Percentiles rank a stretch among this genome's conserved stretches.
phyloP scores from a whole-genome alignment of 2,888 invertebrate genomes.

The Melanargia galathea region DNA sequence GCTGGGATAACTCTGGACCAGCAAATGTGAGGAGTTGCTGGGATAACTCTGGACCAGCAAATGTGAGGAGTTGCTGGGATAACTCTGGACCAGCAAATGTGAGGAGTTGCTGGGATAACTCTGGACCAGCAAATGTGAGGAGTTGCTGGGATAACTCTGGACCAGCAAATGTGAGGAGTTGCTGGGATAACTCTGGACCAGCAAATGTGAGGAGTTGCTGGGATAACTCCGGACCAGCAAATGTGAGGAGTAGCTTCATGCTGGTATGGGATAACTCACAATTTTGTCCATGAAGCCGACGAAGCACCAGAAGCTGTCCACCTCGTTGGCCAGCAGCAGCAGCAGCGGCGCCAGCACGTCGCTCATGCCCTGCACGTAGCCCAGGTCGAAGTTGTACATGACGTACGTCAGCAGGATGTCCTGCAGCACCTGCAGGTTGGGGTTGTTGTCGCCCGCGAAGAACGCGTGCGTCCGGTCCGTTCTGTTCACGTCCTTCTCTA shows the following conservation, averaged over 20 bases:
- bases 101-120: constrained; percentile 69
- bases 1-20: constrained; percentile 59
- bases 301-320: constrained; percentile 99
- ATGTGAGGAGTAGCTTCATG: too few species aligned
- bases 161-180: too few species aligned
- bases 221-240: constrained; percentile 59
- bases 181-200: constrained; percentile 59
- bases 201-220: too few species aligned
- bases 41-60: constrained; percentile 59
- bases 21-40: too few species aligned
- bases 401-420: constrained; percentile 99
- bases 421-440: constrained; percentile 90
- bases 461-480: constrained; percentile 96
- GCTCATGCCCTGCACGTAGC: constrained; percentile 98
- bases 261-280: constrained; percentile 80
- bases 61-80: too few species aligned
- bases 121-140: too few species aligned
- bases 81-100: constrained; percentile 65
- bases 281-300: constrained; percentile 98
- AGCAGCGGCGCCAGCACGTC: constrained; percentile 97
- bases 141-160: constrained; percentile 65
- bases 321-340: constrained; percentile 94
- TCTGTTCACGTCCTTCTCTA: constrained; percentile 98
- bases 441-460: constrained; percentile 96
- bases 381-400: constrained; percentile 99